A percentile compares a stretch with the other conserved stretches of the same genome.
Evolutionary conservation across 2,888 invertebrate species (phyloP).

Genomic region (Antitype chi): DNA sequence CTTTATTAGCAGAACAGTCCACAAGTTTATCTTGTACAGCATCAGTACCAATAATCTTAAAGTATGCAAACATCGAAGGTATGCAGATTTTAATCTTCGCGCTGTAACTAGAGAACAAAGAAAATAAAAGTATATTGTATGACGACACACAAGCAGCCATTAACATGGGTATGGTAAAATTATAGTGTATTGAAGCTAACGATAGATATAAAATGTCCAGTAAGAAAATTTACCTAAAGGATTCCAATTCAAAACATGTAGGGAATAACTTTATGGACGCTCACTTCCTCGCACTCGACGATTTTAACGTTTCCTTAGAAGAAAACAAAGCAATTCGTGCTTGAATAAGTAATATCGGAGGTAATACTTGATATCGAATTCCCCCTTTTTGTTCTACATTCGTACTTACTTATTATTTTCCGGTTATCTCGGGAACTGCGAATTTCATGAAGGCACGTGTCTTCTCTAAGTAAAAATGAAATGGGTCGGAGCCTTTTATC

Average conservation of each 20-base stretch:
- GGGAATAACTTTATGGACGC: slow-evolving; percentile 65
- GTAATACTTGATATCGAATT: slow-evolving; percentile 74
- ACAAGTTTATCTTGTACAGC: slow-evolving; percentile 57
- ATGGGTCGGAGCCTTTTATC: slow-evolving; percentile 51
- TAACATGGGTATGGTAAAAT: slow-evolving; percentile 59
- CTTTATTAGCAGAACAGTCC: slow-evolving; percentile 46
- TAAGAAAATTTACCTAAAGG: slow-evolving; percentile 64
- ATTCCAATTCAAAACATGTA: slow-evolving; percentile 61
- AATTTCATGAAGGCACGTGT: slow-evolving; percentile 68
- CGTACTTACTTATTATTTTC: slow-evolving; percentile 73
- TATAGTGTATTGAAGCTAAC: slow-evolving; percentile 49
- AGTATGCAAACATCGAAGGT: slow-evolving; percentile 61
- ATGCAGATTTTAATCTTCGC: slow-evolving; percentile 65
- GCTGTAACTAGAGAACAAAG: slow-evolving; percentile 68
- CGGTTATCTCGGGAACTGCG: slow-evolving; percentile 69
- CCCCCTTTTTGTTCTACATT: slow-evolving; percentile 62
- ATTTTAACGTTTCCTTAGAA: slow-evolving; percentile 67
- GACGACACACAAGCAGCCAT: slow-evolving; percentile 53
- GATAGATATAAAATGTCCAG: slow-evolving; percentile 56
- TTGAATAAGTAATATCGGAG: slow-evolving; percentile 73
- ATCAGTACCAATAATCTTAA: slow-evolving; percentile 66
- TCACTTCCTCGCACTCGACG: slow-evolving; percentile 59
- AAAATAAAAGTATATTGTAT: slow-evolving; percentile 59
- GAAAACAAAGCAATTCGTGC: slow-evolving; percentile 75
- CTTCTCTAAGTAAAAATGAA: slow-evolving; percentile 63